Base-by-base conservation (phyloP, 2,888 invertebrate species). In the Philhelius pedissequus region DNA sequence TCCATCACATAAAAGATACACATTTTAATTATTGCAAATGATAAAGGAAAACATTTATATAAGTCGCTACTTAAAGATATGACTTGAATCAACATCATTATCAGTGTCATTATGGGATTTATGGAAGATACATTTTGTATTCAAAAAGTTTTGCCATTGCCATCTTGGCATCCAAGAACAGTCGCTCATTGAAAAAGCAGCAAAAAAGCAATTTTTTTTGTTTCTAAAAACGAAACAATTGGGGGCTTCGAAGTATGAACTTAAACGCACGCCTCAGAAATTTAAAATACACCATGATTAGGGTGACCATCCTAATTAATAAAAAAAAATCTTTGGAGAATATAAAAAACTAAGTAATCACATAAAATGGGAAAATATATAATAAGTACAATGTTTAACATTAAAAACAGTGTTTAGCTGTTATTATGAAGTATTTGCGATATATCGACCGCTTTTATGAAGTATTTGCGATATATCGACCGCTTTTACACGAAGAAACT, bases 11-110 rank as follows among this genome's bases (percentile, higher is more conserved):
- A 74, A 73, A 77, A 62, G 77, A 69, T 73, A 64, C 60, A 73
- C 48, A 62, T 74, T 78, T 82, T 82, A 82, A 78, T 82, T n/a
- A n/a, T n/a, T 78, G 68, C 62, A 74, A 64, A 73, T 74, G 54
- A 56, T 69, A 60, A 73, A 73, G 68, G 62, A 73, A 73, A 73
- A 68, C 38, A 62, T 62, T 60, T 69, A 60, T 68, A 43, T 15
- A 50, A 35, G 43, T 45, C 18, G 27, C 38, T 43, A 20, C 66
- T 71, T 40, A 20, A 48, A 69, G 52, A 56, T 32, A 25, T 32
- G 64, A 64, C 71, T 74, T 30, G 62, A 78, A 77, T 38, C 73
- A 62, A 68, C 71, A 62, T 78, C 73, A 77, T 82, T 78, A 78
- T 82, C 78, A 64, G 82, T 74, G 68, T 69, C 78, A 54, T 78